Base-by-base conservation (phyloP, 2,888 invertebrate species). In the Petrophora chlorosata region DNA sequence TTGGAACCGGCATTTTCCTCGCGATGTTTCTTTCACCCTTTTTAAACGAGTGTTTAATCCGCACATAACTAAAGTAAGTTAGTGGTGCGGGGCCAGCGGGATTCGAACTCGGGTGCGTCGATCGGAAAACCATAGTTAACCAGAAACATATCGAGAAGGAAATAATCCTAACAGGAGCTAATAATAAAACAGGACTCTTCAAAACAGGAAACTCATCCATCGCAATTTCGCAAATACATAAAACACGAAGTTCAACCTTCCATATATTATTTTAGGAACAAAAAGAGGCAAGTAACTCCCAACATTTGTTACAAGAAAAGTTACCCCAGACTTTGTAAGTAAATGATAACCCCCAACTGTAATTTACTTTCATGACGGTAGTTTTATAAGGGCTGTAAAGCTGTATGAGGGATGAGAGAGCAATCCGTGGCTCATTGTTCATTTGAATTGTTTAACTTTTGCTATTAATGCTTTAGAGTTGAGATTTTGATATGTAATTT, bases 331-430 rank as follows among this genome's bases (percentile, higher is more conserved):
- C 51, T 52, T 56, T 46, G 41, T 43, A 48, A 51, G 53, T 45
- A 46, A 46, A 46, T 49, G 52, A 49, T 47, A 42, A 36, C 35
- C 47, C 43, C 40, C 29, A 35, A 45, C 54, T 35, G 57, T 51
- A 55, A 57, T 56, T 56, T 56, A 55, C 48, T 51, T 55, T 57
- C 53, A 51, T 51, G 53, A 28, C 53, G 42, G 55, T 57, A 57
- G 59, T 60, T 57, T 53, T 53, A 57, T 55, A 59, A 51, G 59
- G 56, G 50, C 50, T 53, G 52, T 54, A 43, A 52, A 59, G 44
- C 36, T 36, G 51, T 43, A 53, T 52, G 52, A 54, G 47, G 33
- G 52, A 54, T 54, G 53, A 32, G 34, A 50, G 56, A 44, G 38
- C 49, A 43, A 56, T 53, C 44, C 17, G 29, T 28, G 44, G 26